A percentile compares a stretch with the other conserved stretches of the same genome.
These are phyloP conservation scores for Crossaster papposus DNA, from an alignment of 53 echinoderm and acorn worm genomes.

Conservation along the genomic window DNA sequence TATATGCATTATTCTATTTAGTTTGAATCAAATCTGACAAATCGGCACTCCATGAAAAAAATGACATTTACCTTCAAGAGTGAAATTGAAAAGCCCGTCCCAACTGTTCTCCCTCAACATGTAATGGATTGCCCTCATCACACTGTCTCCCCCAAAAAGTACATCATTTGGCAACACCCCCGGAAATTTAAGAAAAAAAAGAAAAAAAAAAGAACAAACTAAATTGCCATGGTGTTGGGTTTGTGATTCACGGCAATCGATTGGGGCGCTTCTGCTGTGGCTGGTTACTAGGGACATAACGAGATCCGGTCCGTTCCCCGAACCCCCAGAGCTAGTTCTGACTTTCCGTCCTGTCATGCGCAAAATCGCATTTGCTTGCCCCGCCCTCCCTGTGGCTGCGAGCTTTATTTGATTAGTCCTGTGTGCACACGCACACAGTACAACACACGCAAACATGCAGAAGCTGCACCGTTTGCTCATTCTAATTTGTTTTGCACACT, in stretches of 20 bases:
- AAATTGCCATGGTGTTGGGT: slow-evolving; percentile 8
- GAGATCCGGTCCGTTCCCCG: slow-evolving; percentile 14
- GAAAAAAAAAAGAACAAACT: not conserved
- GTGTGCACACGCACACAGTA: slow-evolving; percentile 27
- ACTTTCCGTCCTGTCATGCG: slow-evolving; percentile 56
- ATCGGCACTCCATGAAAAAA: too few relatives aligned
- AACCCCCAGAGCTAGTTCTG: slow-evolving; percentile 45
- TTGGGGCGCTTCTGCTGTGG: slow-evolving; percentile 14
- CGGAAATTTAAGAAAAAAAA: not conserved
- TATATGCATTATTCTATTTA: too few relatives aligned
- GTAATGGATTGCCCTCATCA: not conserved
- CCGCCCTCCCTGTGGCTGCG: slow-evolving; percentile 37
- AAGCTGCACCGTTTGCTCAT: slow-evolving; percentile 1
- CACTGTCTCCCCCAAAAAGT: not conserved
- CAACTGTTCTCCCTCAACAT: not conserved
- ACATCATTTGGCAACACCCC: not conserved
- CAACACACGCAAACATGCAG: not conserved
- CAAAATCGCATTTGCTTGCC: slow-evolving; percentile 59
- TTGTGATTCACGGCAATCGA: slow-evolving; percentile 31
- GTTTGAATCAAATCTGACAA: too few relatives aligned
- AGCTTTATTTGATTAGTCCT: slow-evolving; percentile 50
- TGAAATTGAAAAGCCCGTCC: not conserved
- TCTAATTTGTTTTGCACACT: not conserved
- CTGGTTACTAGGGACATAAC: slow-evolving; percentile 47
- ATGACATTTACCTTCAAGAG: too few relatives aligned